Percentiles rank a stretch among this genome's conserved stretches.
These are phyloP conservation scores for Melanocharis versteri DNA, from an alignment of 2,113 vertebrate species.

Conservation along the genomic window DNA sequence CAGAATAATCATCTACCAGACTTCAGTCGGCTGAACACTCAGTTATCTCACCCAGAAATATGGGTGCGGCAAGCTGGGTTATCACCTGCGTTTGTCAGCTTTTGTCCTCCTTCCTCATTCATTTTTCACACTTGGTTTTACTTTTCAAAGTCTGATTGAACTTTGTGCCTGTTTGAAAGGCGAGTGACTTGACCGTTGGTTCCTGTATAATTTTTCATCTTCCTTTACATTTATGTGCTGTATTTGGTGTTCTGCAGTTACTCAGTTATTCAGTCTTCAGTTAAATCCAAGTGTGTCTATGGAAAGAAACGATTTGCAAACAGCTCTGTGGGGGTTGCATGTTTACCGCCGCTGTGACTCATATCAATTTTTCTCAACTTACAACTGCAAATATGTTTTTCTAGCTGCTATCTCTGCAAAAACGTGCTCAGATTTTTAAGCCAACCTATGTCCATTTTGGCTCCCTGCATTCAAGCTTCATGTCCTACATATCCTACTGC, in stretches of 20 bases:
- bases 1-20: not conserved
- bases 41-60: not conserved
- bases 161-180: not conserved
- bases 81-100: not conserved
- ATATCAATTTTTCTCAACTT: constrained; percentile 9
- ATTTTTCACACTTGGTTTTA: not conserved
- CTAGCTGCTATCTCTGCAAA: not conserved
- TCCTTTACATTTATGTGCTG: not conserved
- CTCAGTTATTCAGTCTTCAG: not conserved
- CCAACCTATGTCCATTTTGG: not conserved
- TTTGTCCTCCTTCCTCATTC: not conserved
- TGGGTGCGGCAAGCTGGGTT: not conserved
- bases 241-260: not conserved
- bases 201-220: not conserved
- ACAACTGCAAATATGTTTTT: not conserved
- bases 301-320: not conserved
- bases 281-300: not conserved
- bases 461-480: not conserved
- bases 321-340: not conserved
- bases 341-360: constrained; percentile 26
- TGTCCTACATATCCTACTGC: not conserved
- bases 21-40: not conserved
- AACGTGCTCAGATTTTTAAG: not conserved
- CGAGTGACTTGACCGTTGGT: not conserved
- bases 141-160: not conserved